Evolutionary conservation across 2,113 vertebrate species (phyloP).

Genomic region (Oostethus manadensis): DNA sequence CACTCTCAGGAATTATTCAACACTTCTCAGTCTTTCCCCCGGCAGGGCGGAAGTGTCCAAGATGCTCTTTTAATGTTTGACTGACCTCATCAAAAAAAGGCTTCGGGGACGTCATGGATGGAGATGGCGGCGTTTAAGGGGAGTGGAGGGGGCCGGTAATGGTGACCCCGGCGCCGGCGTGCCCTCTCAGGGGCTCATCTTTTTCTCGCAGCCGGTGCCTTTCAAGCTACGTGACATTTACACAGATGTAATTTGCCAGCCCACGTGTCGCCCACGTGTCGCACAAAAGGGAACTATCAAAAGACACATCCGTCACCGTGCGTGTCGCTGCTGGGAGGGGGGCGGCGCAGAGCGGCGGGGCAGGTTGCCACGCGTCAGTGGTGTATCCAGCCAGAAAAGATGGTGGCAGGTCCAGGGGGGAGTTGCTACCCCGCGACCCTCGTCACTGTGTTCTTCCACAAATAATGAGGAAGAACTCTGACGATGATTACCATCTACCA

Average conservation of each 20-base stretch:
- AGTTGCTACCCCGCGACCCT: slow-evolving; percentile 43
- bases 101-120: slow-evolving; percentile 37
- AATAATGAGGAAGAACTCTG: slow-evolving; percentile 65
- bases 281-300: slow-evolving; percentile 61
- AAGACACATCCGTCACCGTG: slow-evolving; percentile 37
- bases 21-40: slow-evolving; percentile 21
- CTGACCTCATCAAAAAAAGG: slow-evolving; percentile 56
- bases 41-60: slow-evolving; percentile 9
- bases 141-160: not conserved
- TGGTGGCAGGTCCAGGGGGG: slow-evolving; percentile 20
- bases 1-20: not conserved
- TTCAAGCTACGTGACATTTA: slow-evolving; percentile 60
- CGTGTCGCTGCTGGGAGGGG: slow-evolving; percentile 8
- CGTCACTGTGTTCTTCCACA: slow-evolving; percentile 50
- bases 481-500: slow-evolving; percentile 42
- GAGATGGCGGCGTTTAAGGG: not conserved
- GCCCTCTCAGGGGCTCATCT: slow-evolving; percentile 15
- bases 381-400: not conserved
- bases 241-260: slow-evolving; percentile 64
- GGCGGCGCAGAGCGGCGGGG: not conserved
- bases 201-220: slow-evolving; percentile 20
- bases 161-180: slow-evolving; percentile 12
- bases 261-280: slow-evolving; percentile 35
- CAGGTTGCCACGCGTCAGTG: too few species aligned
- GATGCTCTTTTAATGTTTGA: slow-evolving; percentile 54